Percentiles rank a stretch among this genome's conserved stretches.
Conservation (phyloP, 92 coral and sea anemone species). For the Paramuricea clavata region DNA sequence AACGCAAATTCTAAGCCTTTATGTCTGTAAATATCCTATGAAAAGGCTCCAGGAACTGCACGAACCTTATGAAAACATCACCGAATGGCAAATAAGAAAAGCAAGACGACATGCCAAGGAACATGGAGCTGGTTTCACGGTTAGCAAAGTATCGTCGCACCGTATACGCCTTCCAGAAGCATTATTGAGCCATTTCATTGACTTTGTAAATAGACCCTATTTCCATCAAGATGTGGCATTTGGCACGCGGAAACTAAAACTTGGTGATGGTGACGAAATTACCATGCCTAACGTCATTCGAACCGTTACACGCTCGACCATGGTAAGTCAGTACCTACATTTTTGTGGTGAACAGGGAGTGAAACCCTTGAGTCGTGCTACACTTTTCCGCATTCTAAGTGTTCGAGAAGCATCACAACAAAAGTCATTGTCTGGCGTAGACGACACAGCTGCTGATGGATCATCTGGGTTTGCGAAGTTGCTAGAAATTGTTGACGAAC, state of each 20-base stretch:
- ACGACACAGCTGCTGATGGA: conserved; percentile 77
- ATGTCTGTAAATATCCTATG: conserved; percentile 10
- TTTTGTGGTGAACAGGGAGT: conserved; percentile 69
- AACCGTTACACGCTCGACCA: conserved; percentile 77
- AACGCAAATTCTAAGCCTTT: conserved; percentile 15
- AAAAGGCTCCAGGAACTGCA: conserved; percentile 6
- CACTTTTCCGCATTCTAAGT: conserved; percentile 56
- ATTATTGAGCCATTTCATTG: conserved; percentile 3
- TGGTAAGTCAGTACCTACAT: conserved; percentile 72
- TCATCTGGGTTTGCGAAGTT: conserved; percentile 66
- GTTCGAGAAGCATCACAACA: conserved; percentile 73
- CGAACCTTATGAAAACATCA: background rate
- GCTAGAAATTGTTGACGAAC: conserved; percentile 64
- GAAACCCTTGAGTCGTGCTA: conserved; percentile 72
- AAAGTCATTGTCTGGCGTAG: conserved; percentile 69
- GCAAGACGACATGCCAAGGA: background rate
- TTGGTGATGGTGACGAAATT: conserved; percentile 67
- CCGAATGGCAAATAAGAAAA: conserved; percentile 4
- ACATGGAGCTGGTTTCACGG: conserved; percentile 12
- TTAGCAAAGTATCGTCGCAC: conserved; percentile 1
- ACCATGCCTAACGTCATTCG: conserved; percentile 77
- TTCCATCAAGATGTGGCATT: conserved; percentile 14
- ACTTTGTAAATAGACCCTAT: conserved; percentile 19
- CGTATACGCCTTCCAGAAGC: background rate
- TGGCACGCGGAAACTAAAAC: conserved; percentile 63